phyloP scores from a whole-genome alignment of 2,797 vertebrate genomes.

The Cetoscarus ocellatus region DNA sequence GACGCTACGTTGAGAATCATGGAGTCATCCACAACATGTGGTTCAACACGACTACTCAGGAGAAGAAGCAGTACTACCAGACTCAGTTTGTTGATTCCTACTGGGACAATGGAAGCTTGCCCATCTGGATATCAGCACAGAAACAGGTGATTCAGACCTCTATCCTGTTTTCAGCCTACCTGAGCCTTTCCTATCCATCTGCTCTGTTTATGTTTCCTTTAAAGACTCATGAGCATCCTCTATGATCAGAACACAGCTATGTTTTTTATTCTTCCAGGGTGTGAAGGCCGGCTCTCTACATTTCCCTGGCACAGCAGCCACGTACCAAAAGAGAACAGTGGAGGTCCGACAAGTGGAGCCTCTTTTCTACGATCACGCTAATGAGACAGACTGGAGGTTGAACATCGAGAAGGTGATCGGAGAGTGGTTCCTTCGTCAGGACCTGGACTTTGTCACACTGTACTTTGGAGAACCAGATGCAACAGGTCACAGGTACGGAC shows the following conservation, averaged over 20 bases:
- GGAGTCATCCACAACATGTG: constrained; percentile 93
- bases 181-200: neutral
- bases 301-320: constrained; percentile 88
- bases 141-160: constrained; percentile 77
- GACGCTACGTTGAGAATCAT: constrained; percentile 83
- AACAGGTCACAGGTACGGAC: constrained; percentile 86
- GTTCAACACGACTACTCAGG: constrained; percentile 85
- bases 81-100: constrained; percentile 85
- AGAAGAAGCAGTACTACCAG: constrained; percentile 85
- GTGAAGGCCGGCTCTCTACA: constrained; percentile 89
- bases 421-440: constrained; percentile 81
- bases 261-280: constrained; percentile 76
- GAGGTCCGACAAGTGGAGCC: constrained; percentile 82
- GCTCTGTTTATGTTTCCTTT: too few species aligned
- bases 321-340: constrained; percentile 80
- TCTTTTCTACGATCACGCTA: constrained; percentile 73
- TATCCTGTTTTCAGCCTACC: neutral
- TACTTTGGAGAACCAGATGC: constrained; percentile 91
- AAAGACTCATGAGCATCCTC: too few species aligned
- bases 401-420: constrained; percentile 85
- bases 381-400: constrained; percentile 85
- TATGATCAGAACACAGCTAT: neutral
- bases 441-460: constrained; percentile 88
- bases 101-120: constrained; percentile 93
- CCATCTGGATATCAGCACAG: constrained; percentile 95